phyloP scores from a whole-genome alignment of 2,888 invertebrate genomes.

The Drosophila histrio region DNA sequence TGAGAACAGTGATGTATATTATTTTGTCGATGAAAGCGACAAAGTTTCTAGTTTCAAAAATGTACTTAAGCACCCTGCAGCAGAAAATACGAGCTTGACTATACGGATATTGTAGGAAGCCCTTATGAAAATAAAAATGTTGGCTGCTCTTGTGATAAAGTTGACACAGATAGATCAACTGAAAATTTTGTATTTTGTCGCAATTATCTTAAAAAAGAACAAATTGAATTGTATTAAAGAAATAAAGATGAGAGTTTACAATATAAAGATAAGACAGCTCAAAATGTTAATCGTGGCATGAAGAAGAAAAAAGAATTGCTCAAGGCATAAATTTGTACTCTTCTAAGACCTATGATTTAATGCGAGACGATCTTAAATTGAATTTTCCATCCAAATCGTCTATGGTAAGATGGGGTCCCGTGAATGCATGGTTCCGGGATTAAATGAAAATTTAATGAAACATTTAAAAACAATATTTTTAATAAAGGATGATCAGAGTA shows the following conservation, averaged over 20 bases:
- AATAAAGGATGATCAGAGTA: background rate
- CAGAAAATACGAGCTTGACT: background rate
- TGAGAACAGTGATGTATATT: background rate
- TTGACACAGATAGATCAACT: background rate
- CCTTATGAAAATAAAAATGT: background rate
- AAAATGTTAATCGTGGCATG: background rate
- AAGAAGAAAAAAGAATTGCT: background rate
- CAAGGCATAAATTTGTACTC: slow-evolving; percentile 6
- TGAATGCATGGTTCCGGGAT: background rate
- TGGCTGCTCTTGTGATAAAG: background rate
- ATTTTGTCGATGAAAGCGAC: background rate
- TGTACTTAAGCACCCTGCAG: background rate
- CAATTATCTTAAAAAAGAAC: background rate
- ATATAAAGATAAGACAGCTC: background rate
- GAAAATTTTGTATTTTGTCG: background rate
- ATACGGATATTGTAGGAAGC: background rate
- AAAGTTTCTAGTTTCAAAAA: background rate
- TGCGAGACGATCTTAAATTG: slow-evolving; percentile 2
- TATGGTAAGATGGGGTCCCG: background rate
- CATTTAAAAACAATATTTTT: background rate
- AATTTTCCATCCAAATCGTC: slow-evolving; percentile 3
- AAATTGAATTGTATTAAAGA: background rate
- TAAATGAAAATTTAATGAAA: background rate
- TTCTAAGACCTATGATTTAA: background rate
- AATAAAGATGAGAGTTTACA: background rate